A percentile compares a stretch with the other conserved stretches of the same genome.
Conservation (phyloP, 2,888 invertebrate genomes). For the Balanococcus diminutus region DNA sequence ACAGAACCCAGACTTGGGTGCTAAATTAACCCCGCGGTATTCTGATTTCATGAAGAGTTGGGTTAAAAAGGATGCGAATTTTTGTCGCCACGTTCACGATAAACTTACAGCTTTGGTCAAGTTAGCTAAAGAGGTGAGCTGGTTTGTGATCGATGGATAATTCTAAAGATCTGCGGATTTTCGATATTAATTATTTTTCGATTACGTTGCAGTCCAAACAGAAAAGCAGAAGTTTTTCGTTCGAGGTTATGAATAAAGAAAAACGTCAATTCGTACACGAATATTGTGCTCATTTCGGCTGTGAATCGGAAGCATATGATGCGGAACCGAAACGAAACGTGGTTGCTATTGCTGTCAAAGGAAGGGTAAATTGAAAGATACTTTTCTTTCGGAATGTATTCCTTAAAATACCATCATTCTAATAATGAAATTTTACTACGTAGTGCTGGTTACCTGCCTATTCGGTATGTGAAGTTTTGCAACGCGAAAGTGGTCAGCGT, state of each 20-base stretch:
- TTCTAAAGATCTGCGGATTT: too few species aligned
- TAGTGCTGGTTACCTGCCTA: constrained; percentile 80
- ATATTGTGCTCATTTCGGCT: constrained; percentile 91
- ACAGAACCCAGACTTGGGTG: constrained; percentile 82
- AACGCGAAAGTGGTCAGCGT: constrained; percentile 78
- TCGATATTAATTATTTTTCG: too few species aligned
- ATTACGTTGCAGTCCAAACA: constrained; percentile 71
- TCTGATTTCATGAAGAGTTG: constrained; percentile 83
- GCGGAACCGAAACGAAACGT: constrained; percentile 94
- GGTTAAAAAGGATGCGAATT: constrained; percentile 79
- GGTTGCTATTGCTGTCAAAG: constrained; percentile 84
- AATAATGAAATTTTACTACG: too few species aligned
- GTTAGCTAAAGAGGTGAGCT: constrained; percentile 80
- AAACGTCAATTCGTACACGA: constrained; percentile 93
- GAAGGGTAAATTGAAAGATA: constrained; percentile 67
- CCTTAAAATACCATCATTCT: too few species aligned
- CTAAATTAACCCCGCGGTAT: constrained; percentile 83
- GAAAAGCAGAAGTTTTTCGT: constrained; percentile 81
- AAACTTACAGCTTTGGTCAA: constrained; percentile 84
- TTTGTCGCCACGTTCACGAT: constrained; percentile 83
- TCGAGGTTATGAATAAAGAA: constrained; percentile 91
- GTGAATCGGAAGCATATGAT: constrained; percentile 92
- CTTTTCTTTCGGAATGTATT: too few species aligned
- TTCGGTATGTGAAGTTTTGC: constrained; percentile 80
- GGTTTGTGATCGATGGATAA: too few species aligned